Conservation (phyloP, 2,888 invertebrate species). For the Panopea generosa region DNA sequence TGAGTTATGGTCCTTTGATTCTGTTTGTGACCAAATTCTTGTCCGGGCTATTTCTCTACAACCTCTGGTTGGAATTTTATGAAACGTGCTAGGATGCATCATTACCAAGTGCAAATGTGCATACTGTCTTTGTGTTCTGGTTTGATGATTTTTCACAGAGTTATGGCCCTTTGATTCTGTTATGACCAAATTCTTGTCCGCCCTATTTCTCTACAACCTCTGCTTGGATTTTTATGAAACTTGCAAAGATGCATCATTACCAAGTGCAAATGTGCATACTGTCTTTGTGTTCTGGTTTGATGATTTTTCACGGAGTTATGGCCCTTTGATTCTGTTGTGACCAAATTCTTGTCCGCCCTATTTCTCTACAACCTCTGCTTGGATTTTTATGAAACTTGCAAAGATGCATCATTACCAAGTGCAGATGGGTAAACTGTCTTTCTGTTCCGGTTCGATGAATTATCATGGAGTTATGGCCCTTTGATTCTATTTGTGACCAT, state of each 20-base stretch:
- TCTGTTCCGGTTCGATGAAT: not conserved
- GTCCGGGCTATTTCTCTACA: too few species aligned
- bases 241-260: not conserved
- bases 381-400: not conserved
- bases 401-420: not conserved
- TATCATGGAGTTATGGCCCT: conserved; percentile 6
- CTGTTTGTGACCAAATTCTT: too few species aligned
- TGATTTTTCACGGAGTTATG: conserved; percentile 5
- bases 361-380: not conserved
- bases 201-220: not conserved
- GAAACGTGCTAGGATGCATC: not conserved
- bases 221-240: not conserved
- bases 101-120: conserved; percentile 3
- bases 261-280: conserved; percentile 4
- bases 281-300: not conserved
- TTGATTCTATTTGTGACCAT: not conserved
- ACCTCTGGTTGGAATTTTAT: too few species aligned
- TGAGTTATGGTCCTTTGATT: too few species aligned
- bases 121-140: not conserved
- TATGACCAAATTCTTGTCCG: too few species aligned
- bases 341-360: not conserved
- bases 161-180: conserved; percentile 4
- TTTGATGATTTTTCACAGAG: not conserved
- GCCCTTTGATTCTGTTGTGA: conserved; percentile 4
- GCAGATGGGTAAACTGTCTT: not conserved